These are phyloP conservation scores for Triplophysa dalaica DNA, from an alignment of 2,113 vertebrate genomes.

Conservation along the genomic window DNA sequence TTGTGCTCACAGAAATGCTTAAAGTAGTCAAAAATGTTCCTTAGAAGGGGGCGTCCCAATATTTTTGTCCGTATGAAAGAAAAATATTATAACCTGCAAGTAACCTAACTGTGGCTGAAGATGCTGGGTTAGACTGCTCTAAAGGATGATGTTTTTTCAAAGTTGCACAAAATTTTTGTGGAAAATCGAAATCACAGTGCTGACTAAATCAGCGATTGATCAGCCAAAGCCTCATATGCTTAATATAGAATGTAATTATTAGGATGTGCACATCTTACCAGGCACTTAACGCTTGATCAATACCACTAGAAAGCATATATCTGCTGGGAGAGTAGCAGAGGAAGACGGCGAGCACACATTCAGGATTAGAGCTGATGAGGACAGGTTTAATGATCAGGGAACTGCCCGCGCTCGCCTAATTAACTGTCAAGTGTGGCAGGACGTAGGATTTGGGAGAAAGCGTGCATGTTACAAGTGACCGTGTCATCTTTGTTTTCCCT, in stretches of 20 bases:
- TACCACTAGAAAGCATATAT: constrained; percentile 53
- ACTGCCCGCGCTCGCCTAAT: constrained; percentile 64
- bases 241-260: constrained; percentile 39
- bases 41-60: too few relatives aligned
- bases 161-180: not conserved
- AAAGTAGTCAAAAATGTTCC: too few relatives aligned
- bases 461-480: constrained; percentile 20
- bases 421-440: constrained; percentile 73
- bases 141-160: not conserved
- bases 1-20: too few relatives aligned
- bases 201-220: constrained; percentile 42
- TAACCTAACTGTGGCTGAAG: too few relatives aligned
- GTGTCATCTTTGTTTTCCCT: constrained; percentile 43
- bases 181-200: constrained; percentile 17
- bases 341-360: constrained; percentile 66
- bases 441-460: constrained; percentile 57
- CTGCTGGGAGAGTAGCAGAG: constrained; percentile 42
- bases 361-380: constrained; percentile 76
- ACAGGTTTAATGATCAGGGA: constrained; percentile 78
- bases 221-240: constrained; percentile 48
- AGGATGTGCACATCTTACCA: constrained; percentile 8
- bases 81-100: too few relatives aligned
- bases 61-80: too few relatives aligned
- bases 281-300: constrained; percentile 61
- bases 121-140: too few relatives aligned